phyloP scores from a whole-genome alignment of 2,113 vertebrate genomes.

The Microcebus tavaratra region DNA sequence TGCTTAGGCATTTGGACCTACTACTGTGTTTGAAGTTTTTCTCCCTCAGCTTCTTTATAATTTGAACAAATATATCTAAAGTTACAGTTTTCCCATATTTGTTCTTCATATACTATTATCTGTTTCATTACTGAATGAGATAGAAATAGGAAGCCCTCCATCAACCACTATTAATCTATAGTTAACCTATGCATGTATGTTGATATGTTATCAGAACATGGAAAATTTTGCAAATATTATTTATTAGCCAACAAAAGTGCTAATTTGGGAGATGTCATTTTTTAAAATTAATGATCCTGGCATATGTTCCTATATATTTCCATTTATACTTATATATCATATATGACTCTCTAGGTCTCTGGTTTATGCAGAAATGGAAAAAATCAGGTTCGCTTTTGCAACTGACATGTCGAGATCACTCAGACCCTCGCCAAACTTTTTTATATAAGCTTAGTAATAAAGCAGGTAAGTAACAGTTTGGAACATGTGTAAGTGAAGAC shows the following conservation, averaged over 20 bases:
- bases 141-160: neutral
- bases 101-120: neutral
- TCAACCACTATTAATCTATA: neutral
- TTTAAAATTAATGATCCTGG: conserved; percentile 49
- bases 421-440: conserved; percentile 98
- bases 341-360: conserved; percentile 90
- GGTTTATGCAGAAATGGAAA: conserved; percentile 99
- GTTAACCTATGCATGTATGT: neutral
- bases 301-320: conserved; percentile 19
- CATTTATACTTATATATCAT: conserved; percentile 63
- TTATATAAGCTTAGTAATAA: conserved; percentile 99
- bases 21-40: neutral
- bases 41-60: neutral
- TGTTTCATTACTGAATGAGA: neutral
- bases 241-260: conserved; percentile 2
- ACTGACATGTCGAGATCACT: conserved; percentile 96
- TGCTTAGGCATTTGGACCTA: neutral
- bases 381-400: conserved; percentile 97
- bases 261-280: conserved; percentile 20
- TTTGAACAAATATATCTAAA: neutral
- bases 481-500: neutral
- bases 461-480: conserved; percentile 87
- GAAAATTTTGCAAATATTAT: conserved; percentile 29
- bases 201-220: conserved; percentile 10
- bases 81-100: neutral